A percentile compares a stretch with the other conserved stretches of the same genome.
phyloP scores from a whole-genome alignment of 2,797 vertebrate species.

The Squalus acanthias region DNA sequence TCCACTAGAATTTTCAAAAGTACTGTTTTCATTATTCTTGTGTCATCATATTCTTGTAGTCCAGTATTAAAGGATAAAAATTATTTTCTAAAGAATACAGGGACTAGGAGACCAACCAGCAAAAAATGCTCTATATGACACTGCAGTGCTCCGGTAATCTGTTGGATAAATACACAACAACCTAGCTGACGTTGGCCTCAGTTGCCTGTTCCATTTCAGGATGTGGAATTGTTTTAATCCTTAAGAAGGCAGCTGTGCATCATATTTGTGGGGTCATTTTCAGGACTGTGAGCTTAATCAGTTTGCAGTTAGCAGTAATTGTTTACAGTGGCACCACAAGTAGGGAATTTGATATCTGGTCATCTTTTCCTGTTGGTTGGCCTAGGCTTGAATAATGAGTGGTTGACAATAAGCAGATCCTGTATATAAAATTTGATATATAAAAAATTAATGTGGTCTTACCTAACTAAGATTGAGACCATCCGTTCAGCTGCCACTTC shows the following conservation, averaged over 20 bases:
- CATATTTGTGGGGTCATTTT: neutral
- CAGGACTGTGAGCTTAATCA: neutral
- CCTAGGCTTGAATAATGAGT: neutral
- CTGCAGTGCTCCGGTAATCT: neutral
- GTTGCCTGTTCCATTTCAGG: neutral
- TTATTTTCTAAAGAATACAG: neutral
- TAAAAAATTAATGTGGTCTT: neutral
- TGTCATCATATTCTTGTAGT: neutral
- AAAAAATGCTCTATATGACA: neutral
- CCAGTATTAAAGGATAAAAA: neutral
- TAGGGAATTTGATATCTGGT: constrained; percentile 2
- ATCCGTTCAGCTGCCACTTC: no score
- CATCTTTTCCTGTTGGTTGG: neutral
- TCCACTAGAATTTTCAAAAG: neutral
- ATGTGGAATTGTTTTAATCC: neutral
- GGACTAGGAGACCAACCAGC: neutral
- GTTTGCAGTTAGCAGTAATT: neutral
- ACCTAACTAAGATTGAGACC: neutral
- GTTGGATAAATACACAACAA: neutral
- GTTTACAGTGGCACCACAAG: neutral
- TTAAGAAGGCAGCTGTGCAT: constrained; percentile 3
- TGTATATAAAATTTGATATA: neutral
- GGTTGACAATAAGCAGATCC: neutral
- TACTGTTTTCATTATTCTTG: neutral
- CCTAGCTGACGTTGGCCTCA: neutral